Conservation (phyloP, 2,797 vertebrate genomes). For the Argya squamiceps region DNA sequence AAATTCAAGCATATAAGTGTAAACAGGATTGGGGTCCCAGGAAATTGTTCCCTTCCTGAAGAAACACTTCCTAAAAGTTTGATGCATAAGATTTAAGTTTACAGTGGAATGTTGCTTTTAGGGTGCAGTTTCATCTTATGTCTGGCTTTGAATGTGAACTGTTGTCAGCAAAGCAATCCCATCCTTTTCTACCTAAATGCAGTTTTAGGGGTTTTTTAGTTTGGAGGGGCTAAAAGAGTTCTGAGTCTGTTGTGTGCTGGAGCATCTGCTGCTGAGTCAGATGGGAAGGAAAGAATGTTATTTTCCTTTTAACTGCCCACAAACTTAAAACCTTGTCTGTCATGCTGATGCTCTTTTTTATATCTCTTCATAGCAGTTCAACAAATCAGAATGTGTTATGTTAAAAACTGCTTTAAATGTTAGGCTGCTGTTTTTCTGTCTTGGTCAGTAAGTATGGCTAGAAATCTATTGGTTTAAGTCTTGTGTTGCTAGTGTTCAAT, state of each 20-base stretch:
- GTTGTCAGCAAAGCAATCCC: neutral
- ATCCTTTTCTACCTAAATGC: neutral
- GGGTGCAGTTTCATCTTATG: neutral
- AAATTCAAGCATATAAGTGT: neutral
- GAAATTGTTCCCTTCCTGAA: neutral
- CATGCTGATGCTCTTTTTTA: neutral
- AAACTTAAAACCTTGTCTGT: neutral
- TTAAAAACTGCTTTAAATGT: neutral
- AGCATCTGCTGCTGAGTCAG: neutral
- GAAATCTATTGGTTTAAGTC: neutral
- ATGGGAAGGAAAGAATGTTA: neutral
- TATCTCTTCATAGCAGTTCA: neutral
- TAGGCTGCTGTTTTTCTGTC: neutral
- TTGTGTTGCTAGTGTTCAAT: neutral
- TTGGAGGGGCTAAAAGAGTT: neutral
- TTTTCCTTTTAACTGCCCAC: neutral
- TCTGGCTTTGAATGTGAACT: neutral
- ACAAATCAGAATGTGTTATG: neutral
- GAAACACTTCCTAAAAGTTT: neutral
- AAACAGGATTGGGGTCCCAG: neutral
- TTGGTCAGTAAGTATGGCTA: neutral
- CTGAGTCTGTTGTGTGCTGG: neutral
- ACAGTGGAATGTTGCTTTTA: neutral
- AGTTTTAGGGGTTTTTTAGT: neutral
- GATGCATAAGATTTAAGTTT: neutral